Base-by-base conservation (phyloP, 2,113 vertebrate genomes). In the Melozone crissalis region DNA sequence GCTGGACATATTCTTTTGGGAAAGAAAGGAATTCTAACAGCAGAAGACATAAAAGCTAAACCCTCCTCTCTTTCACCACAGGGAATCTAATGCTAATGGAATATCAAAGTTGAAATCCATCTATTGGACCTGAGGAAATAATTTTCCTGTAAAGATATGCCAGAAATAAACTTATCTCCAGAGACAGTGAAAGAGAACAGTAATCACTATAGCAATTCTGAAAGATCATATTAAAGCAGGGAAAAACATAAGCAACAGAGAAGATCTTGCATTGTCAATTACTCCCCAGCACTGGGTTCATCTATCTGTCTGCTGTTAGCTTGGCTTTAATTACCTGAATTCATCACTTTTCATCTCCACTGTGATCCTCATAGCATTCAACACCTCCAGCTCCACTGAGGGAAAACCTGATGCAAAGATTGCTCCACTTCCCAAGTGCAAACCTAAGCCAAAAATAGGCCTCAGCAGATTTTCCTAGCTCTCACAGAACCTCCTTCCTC, bases 101-200 rank as follows among this genome's bases (percentile, higher is more conserved):
- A 81, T 90, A 90, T 65, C 69, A 90, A 96, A 94, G 68, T 87
- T 68, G 39, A 89, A 79, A 90, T 84, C 61, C 26, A 81, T 84
- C 52, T 85, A 63, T 73, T 84, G 65, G 57, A 92, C 83, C 57
- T 1, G 15, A 88, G 72, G 87, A 93, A 90, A 93, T 71, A 87
- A 78, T 87, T 92, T 90, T 94, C n/a, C 33, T 71, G 28, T 54
- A 62, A 97, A 90, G 83, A 72, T 84, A 89, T 62, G 55, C 39
- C 66, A 92, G 39, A 93, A 87, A 59, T 89, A 95, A 85, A 89
- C 49, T 62, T 55, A 30, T 87, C 89, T 93, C 79, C 44, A 91
- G 95, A 84, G 83, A 92, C 5, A 1, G 37, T 58, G 47, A 72
- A 41, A 92, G 26, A n/a, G 57, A 96, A 73, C 21, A 87, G 76